These are phyloP conservation scores for Cephus rjabovi DNA, from an alignment of 2,888 invertebrate genomes.

Conservation along the genomic window DNA sequence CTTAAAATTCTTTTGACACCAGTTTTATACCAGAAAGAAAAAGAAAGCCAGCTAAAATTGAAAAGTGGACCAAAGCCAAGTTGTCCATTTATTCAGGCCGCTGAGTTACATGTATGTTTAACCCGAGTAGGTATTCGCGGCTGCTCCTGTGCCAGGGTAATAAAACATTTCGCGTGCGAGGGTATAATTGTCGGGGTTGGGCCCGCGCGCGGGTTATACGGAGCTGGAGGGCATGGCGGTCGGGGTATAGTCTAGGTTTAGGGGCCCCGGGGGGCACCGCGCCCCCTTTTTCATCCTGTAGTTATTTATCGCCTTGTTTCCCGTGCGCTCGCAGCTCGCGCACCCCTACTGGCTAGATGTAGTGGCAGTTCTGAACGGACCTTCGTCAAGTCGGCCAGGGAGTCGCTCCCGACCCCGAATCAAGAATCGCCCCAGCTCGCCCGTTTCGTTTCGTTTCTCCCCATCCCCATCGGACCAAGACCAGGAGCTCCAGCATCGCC, in stretches of 20 bases:
- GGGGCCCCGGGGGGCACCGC: constrained; percentile 63
- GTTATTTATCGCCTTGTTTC: constrained; percentile 61
- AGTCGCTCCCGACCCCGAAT: constrained; percentile 34
- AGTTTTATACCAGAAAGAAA: background rate
- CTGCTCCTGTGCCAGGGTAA: constrained; percentile 43
- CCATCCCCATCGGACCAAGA: constrained; percentile 15
- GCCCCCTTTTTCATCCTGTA: constrained; percentile 64
- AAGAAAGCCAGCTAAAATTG: background rate
- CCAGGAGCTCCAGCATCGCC: background rate
- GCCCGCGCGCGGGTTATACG: constrained; percentile 43
- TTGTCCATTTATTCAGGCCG: background rate
- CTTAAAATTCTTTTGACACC: background rate
- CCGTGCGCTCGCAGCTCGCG: constrained; percentile 22
- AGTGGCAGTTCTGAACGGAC: constrained; percentile 39
- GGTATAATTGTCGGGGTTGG: constrained; percentile 63
- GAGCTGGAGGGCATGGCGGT: constrained; percentile 30
- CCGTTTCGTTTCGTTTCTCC: constrained; percentile 15
- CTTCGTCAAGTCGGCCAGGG: constrained; percentile 50
- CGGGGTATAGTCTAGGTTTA: constrained; percentile 59
- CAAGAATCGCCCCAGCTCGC: constrained; percentile 40
- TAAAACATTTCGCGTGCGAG: constrained; percentile 64
- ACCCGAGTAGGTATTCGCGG: constrained; percentile 1
- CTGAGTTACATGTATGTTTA: background rate
- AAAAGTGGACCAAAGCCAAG: constrained; percentile 24
- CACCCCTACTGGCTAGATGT: constrained; percentile 18